phyloP scores from a whole-genome alignment of 2,888 invertebrate genomes.

The Acrobasis consociella region DNA sequence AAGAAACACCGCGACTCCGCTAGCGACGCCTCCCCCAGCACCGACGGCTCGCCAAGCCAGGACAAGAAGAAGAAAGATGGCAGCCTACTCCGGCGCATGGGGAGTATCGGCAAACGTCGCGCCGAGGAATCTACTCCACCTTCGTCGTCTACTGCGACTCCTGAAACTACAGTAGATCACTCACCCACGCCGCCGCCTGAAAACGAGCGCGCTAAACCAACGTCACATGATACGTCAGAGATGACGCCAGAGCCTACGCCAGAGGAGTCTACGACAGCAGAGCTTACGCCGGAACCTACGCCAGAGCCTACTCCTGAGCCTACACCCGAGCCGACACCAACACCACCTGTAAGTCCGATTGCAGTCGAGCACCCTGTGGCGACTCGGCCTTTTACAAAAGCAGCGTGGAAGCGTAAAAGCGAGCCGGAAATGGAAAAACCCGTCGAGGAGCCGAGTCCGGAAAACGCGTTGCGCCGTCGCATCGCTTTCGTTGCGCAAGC shows the following conservation, averaged over 20 bases:
- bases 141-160: constrained; percentile 36
- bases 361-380: constrained; percentile 76
- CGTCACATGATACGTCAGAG: constrained; percentile 19
- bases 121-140: constrained; percentile 48
- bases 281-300: constrained; percentile 6
- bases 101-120: constrained; percentile 68
- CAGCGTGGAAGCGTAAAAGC: constrained; percentile 75
- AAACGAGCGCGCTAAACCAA: constrained; percentile 1
- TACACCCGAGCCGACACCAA: constrained; percentile 35
- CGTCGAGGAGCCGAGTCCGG: constrained; percentile 73
- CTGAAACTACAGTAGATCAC: constrained; percentile 33
- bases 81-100: constrained; percentile 66
- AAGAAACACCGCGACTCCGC: constrained; percentile 71
- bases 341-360: constrained; percentile 62
- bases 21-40: constrained; percentile 61
- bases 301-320: constrained; percentile 27
- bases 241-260: constrained; percentile 4
- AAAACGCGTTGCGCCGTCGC: constrained; percentile 71
- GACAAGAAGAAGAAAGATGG: constrained; percentile 68
- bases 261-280: constrained; percentile 1
- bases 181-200: constrained; percentile 22
- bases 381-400: constrained; percentile 79
- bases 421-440: constrained; percentile 69
- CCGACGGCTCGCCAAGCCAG: constrained; percentile 64
- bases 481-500: constrained; percentile 81